Percentiles rank a stretch among this genome's conserved stretches.
Conservation (phyloP, 2,888 invertebrate genomes). For the Temnothorax unifasciatus region DNA sequence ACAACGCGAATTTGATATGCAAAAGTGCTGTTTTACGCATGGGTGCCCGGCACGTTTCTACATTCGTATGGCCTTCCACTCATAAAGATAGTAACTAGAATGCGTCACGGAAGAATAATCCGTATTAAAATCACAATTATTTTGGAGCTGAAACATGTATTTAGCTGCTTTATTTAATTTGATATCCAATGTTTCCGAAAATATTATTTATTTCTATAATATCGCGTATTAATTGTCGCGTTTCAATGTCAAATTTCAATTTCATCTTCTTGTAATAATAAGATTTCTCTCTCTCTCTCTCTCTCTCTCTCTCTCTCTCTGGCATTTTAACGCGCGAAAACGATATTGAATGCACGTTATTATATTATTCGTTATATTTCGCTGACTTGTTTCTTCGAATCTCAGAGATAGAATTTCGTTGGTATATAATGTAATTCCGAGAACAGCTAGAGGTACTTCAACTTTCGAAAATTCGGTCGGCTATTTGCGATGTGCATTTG, state of each 20-base stretch:
- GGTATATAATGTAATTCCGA: conserved; percentile 21
- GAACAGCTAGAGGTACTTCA: conserved; percentile 27
- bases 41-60: conserved; percentile 7
- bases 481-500: conserved; percentile 68
- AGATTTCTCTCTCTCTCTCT: not conserved
- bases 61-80: conserved; percentile 12
- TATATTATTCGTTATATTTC: not conserved
- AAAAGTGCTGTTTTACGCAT: conserved; percentile 54
- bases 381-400: conserved; percentile 15
- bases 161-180: not conserved
- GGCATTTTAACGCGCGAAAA: not conserved
- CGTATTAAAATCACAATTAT: conserved; percentile 36
- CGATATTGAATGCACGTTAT: conserved; percentile 15
- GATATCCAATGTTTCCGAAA: not conserved
- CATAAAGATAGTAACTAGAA: conserved; percentile 13
- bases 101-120: not conserved
- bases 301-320: not conserved
- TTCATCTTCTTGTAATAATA: not conserved
- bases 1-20: conserved; percentile 52
- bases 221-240: not conserved
- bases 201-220: no score
- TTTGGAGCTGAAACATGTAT: not conserved
- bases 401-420: conserved; percentile 31
- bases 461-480: conserved; percentile 58
- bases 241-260: not conserved